phyloP scores from a whole-genome alignment of 2,797 vertebrate genomes.

The Protosalanx chinensis region DNA sequence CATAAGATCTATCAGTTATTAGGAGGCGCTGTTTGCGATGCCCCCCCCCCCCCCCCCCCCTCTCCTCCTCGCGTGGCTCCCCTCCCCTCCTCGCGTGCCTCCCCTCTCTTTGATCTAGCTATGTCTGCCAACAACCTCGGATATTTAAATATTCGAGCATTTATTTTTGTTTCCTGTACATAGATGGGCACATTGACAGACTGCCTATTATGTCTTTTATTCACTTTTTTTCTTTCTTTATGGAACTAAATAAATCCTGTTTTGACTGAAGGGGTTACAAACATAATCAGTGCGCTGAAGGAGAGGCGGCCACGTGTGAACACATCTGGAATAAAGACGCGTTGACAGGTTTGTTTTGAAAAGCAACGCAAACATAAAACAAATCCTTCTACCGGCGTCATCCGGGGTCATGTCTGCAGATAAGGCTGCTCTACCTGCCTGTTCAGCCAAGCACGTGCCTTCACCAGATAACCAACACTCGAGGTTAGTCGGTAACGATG shows the following conservation, averaged over 20 bases:
- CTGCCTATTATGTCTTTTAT: constrained; percentile 69
- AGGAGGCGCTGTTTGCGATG: constrained; percentile 65
- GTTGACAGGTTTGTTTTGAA: constrained; percentile 49
- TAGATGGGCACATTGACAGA: constrained; percentile 68
- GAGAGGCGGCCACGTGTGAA: constrained; percentile 57
- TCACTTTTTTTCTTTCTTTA: constrained; percentile 47
- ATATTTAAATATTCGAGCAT: constrained; percentile 70
- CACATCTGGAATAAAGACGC: constrained; percentile 46
- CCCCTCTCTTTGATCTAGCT: constrained; percentile 67
- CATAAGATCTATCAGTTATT: constrained; percentile 60
- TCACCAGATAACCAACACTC: too few relatives aligned
- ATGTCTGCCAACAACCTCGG: constrained; percentile 62
- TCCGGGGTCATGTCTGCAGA: constrained; percentile 28
- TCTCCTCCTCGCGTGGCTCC: constrained; percentile 14
- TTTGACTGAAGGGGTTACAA: constrained; percentile 71
- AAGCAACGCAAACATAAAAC: constrained; percentile 49
- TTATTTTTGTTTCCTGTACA: constrained; percentile 71
- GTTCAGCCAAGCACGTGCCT: constrained; percentile 27
- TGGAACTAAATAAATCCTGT: constrained; percentile 52
- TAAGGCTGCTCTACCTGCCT: constrained; percentile 28
- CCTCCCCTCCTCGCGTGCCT: constrained; percentile 51
- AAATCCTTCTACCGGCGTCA: constrained; percentile 45
- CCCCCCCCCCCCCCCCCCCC: constrained; percentile 56
- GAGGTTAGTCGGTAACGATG: too few relatives aligned
- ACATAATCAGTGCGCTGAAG: constrained; percentile 57